Evolutionary conservation across 1,140 invertebrate genomes (phyloP).

Genomic region (Bombus pyrosoma): DNA sequence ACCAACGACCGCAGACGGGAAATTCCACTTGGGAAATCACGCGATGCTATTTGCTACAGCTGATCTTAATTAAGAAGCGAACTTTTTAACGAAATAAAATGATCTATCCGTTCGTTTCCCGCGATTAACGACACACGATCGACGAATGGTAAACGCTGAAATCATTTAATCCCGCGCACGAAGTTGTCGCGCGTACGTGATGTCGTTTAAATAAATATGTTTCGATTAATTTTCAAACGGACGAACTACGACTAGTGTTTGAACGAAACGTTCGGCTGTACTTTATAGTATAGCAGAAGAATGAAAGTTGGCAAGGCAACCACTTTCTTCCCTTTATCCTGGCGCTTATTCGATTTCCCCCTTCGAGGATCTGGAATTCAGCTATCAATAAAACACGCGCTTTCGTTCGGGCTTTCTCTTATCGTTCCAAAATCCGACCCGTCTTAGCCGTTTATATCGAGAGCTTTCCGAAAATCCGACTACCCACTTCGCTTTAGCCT

Average conservation of each 20-base stretch:
- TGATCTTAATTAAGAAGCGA: constrained; percentile 61
- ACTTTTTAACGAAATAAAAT: constrained; percentile 66
- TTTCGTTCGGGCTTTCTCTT: neutral
- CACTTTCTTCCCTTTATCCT: neutral
- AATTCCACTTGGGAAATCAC: constrained; percentile 64
- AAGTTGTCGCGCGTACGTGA: neutral
- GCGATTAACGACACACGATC: neutral
- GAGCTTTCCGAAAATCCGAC: neutral
- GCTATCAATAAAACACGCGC: constrained; percentile 36
- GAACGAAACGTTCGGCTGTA: too few species aligned
- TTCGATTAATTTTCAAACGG: neutral
- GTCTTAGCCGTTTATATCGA: neutral
- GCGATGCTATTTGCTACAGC: constrained; percentile 37
- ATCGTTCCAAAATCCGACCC: neutral
- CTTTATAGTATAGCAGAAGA: neutral
- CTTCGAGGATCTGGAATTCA: constrained; percentile 43
- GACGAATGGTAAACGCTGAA: neutral
- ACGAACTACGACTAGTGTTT: too few species aligned
- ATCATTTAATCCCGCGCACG: neutral
- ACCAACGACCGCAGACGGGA: constrained; percentile 29
- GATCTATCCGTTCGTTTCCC: neutral
- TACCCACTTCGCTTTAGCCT: neutral
- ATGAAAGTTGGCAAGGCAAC: constrained; percentile 7
- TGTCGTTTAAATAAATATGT: neutral
- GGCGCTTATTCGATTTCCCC: constrained; percentile 25